Base-by-base conservation (phyloP, 2,888 invertebrate genomes). In the Agrochola macilenta region DNA sequence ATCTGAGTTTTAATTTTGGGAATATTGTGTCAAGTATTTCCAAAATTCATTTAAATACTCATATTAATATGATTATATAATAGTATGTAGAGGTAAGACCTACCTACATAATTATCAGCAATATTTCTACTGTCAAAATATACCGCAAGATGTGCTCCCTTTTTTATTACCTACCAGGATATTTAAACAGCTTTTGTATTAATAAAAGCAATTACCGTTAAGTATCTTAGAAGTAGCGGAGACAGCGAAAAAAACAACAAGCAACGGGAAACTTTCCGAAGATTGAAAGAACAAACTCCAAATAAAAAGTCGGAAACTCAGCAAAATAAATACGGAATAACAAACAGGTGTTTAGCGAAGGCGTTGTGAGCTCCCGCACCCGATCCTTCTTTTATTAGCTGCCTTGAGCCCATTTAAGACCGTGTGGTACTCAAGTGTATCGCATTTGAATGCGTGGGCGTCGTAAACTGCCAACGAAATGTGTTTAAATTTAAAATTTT, bases 321-420 rank as follows among this genome's bases (percentile, higher is more conserved):
- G 84, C 83, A 81, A 85, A 85, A 87, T 84, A 84, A 89, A 88
- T 85, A 74, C 84, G 83, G 87, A 90, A 91, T 90, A 91, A 90
- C 88, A 91, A 92, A 88, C 90, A 91, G 91, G 90, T 91, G 90
- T 90, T 91, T 89, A 90, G 84, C 87, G 86, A 87, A 87, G 84
- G 87, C 87, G 80, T 85, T 88, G 87, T 81, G 80, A 86, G 87
- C 73, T 83, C 82, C 84, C 83, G 66, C 81, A 83, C 79, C 69
- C 80, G 83, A 84, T 89, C 88, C 87, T 88, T 86, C 87, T 90
- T 92, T 92, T 92, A 92, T 92, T 90, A 90, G 88, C 91, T 90
- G 88, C 87, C 82, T 90, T 88, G 87, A 91, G 88, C 89, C 89
- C 88, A 86, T 91, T 90, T 90, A 90, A 90, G 88, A 85, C 83